These are phyloP conservation scores for Pseudorhombus dupliciocellatus DNA, from an alignment of 2,113 vertebrate species.

Conservation along the genomic window DNA sequence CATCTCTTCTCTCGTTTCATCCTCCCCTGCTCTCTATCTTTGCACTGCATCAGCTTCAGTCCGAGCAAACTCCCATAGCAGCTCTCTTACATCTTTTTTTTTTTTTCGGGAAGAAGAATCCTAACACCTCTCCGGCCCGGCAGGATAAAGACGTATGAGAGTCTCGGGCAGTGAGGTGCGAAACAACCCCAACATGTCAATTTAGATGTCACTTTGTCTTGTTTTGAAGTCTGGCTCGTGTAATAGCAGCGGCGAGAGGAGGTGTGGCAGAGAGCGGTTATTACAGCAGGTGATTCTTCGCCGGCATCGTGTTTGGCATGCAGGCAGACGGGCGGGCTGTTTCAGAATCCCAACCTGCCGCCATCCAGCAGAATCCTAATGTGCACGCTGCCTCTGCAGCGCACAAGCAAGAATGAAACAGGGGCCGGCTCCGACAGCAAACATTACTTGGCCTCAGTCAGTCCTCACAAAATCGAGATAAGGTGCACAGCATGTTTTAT, in stretches of 20 bases:
- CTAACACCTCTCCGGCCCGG: slow-evolving; percentile 12
- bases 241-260: slow-evolving; percentile 42
- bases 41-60: neutral
- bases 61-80: slow-evolving; percentile 5
- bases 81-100: slow-evolving; percentile 6
- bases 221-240: slow-evolving; percentile 54
- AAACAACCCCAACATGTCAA: slow-evolving; percentile 55
- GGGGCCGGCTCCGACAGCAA: slow-evolving; percentile 15
- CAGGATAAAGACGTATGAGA: slow-evolving; percentile 37
- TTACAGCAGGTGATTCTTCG: slow-evolving; percentile 57
- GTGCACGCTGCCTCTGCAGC: slow-evolving; percentile 15
- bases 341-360: slow-evolving; percentile 26
- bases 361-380: slow-evolving; percentile 32
- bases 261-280: slow-evolving; percentile 39
- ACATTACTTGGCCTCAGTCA: slow-evolving; percentile 1
- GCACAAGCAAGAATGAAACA: slow-evolving; percentile 13
- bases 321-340: neutral
- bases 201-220: slow-evolving; percentile 61
- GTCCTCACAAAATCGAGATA: slow-evolving; percentile 30
- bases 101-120: slow-evolving; percentile 26
- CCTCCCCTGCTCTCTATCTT: neutral
- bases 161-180: neutral
- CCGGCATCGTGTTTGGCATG: slow-evolving; percentile 9
- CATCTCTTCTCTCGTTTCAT: neutral
- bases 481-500: slow-evolving; percentile 65